Evolutionary conservation across 2,797 vertebrate species (phyloP).

Genomic region (Syngnathus acus): DNA sequence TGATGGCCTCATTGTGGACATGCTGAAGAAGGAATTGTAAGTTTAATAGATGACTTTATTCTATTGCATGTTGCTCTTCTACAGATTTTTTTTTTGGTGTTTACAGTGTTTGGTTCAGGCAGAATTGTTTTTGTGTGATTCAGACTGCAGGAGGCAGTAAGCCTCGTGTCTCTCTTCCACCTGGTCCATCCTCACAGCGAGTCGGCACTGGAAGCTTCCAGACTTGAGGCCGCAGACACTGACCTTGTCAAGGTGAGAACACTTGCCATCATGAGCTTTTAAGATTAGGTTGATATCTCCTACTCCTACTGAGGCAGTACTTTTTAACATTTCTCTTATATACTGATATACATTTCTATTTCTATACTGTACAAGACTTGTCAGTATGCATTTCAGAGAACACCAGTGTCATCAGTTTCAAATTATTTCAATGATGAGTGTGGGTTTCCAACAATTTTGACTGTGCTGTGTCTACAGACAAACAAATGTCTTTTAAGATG

Average conservation of each 20-base stretch:
- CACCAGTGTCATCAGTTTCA: neutral
- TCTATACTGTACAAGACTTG: too few species aligned
- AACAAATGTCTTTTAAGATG: neutral
- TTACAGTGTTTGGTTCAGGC: too few species aligned
- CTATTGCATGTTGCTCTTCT: too few species aligned
- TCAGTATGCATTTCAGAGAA: neutral
- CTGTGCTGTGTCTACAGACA: neutral
- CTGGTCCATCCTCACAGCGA: conserved; percentile 80
- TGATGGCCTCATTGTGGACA: conserved; percentile 86
- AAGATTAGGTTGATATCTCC: neutral
- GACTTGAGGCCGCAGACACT: conserved; percentile 67
- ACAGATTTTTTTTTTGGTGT: too few species aligned
- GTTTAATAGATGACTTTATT: conserved; percentile 28
- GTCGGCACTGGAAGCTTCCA: conserved; percentile 75
- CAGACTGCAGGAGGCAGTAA: conserved; percentile 79
- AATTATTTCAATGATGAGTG: neutral
- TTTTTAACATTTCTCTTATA: neutral
- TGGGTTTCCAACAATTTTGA: conserved; percentile 24
- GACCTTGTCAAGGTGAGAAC: conserved; percentile 82
- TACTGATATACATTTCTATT: neutral
- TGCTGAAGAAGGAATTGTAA: conserved; percentile 88
- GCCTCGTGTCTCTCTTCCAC: conserved; percentile 81
- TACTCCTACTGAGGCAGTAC: neutral
- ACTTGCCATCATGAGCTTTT: neutral
- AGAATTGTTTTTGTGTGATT: neutral